These are phyloP conservation scores for Saimiri boliviensis DNA, from an alignment of 2,113 vertebrate species.

Conservation along the genomic window DNA sequence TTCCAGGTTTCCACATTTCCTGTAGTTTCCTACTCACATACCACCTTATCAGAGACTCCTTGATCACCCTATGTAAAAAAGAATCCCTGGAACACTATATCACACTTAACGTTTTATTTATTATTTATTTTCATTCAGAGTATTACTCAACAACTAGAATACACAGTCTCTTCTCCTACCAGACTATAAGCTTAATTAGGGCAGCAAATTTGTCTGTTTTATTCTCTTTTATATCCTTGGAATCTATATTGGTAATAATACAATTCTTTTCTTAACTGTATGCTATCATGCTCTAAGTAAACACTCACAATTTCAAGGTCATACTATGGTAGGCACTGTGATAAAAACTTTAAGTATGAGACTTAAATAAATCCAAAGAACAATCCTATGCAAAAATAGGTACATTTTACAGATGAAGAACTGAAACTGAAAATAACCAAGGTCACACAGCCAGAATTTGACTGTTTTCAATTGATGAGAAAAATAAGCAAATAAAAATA, in stretches of 20 bases:
- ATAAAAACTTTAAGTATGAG: not conserved
- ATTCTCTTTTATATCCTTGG: not conserved
- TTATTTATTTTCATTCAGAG: not conserved
- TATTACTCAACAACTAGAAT: not conserved
- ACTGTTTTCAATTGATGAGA: not conserved
- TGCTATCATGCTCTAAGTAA: not conserved
- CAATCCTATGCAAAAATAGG: not conserved
- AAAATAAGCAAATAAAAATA: slow-evolving; percentile 38
- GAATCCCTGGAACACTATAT: not conserved
- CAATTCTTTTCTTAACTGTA: not conserved
- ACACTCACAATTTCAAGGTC: not conserved
- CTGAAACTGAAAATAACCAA: not conserved
- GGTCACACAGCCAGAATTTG: not conserved
- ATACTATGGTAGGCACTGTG: not conserved
- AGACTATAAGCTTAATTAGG: not conserved
- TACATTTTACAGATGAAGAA: not conserved
- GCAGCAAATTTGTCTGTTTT: not conserved
- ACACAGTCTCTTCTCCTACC: not conserved
- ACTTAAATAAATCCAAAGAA: slow-evolving; percentile 23
- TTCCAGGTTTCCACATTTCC: not conserved
- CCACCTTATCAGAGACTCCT: not conserved
- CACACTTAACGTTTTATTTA: not conserved
- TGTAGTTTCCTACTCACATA: not conserved
- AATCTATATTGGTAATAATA: not conserved
- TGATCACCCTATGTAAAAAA: not conserved